Conservation (phyloP, 2,888 invertebrate species). For the Octonoba sinensis region DNA sequence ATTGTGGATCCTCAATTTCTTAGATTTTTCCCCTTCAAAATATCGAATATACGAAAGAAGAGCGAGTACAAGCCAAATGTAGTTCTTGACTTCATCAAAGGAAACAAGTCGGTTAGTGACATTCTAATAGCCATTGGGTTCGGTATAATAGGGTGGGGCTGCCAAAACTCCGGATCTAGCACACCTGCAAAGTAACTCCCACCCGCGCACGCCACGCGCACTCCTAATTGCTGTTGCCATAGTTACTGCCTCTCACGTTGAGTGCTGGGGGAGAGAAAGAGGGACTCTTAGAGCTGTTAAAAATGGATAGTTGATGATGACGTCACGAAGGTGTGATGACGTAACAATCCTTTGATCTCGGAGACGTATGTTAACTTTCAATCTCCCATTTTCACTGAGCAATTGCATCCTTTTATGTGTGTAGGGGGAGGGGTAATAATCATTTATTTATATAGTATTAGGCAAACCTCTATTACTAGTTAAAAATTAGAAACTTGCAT, state of each 20-base stretch:
- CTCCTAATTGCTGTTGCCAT: slow-evolving; percentile 61
- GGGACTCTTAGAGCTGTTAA: slow-evolving; percentile 3
- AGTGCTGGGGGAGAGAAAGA: slow-evolving; percentile 5
- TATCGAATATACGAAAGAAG: neutral
- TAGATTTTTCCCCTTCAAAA: neutral
- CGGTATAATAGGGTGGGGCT: slow-evolving; percentile 42
- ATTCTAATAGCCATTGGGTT: slow-evolving; percentile 55
- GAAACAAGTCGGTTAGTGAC: slow-evolving; percentile 50
- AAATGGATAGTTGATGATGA: slow-evolving; percentile 32
- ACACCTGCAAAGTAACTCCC: slow-evolving; percentile 61
- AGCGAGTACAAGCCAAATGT: slow-evolving; percentile 22
- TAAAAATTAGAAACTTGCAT: no score
- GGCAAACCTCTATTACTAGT: no score
- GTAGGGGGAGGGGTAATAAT: neutral
- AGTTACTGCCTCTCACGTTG: slow-evolving; percentile 42
- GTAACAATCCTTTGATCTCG: neutral
- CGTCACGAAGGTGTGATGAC: slow-evolving; percentile 3
- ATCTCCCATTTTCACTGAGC: neutral
- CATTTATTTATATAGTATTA: no score
- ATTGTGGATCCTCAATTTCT: neutral
- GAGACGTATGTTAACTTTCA: neutral
- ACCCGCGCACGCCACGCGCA: slow-evolving; percentile 59
- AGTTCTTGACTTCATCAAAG: neutral
- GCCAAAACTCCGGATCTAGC: slow-evolving; percentile 61
- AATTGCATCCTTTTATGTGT: neutral